Evolutionary conservation across 2,888 invertebrate species (phyloP).

Genomic region (Abrostola triplasia): DNA sequence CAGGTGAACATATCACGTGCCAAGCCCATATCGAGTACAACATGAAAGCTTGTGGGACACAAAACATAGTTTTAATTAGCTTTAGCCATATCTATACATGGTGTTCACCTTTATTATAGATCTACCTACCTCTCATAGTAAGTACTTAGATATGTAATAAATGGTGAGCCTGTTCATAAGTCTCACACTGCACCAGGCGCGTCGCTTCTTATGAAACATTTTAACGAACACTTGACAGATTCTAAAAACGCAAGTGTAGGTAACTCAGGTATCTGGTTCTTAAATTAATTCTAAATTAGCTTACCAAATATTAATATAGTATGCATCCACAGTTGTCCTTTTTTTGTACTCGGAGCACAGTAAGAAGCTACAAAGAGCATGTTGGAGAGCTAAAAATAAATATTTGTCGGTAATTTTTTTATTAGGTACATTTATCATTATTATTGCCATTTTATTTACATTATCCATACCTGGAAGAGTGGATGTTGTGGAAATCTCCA

Average conservation of each 20-base stretch:
- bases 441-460: not conserved
- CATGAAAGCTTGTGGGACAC: conserved; percentile 90
- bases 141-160: too few relatives aligned
- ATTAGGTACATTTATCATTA: not conserved
- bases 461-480: conserved; percentile 80
- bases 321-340: conserved; percentile 95
- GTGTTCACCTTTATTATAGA: not conserved
- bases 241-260: too few relatives aligned
- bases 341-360: conserved; percentile 93
- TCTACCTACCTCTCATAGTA: too few relatives aligned
- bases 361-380: conserved; percentile 93
- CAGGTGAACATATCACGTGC: conserved; percentile 95
- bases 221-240: too few relatives aligned
- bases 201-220: too few relatives aligned
- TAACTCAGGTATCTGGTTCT: too few relatives aligned
- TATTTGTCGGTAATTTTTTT: not conserved
- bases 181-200: too few relatives aligned
- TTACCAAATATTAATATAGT: conserved; percentile 93
- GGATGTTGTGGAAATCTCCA: conserved; percentile 94
- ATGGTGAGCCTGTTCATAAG: too few relatives aligned
- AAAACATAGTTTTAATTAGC: not conserved
- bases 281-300: conserved; percentile 44
- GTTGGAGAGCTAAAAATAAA: conserved; percentile 91
- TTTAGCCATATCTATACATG: not conserved
- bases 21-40: conserved; percentile 96